Conservation (phyloP, 2,113 vertebrate genomes). For the Phocoena phocoena region DNA sequence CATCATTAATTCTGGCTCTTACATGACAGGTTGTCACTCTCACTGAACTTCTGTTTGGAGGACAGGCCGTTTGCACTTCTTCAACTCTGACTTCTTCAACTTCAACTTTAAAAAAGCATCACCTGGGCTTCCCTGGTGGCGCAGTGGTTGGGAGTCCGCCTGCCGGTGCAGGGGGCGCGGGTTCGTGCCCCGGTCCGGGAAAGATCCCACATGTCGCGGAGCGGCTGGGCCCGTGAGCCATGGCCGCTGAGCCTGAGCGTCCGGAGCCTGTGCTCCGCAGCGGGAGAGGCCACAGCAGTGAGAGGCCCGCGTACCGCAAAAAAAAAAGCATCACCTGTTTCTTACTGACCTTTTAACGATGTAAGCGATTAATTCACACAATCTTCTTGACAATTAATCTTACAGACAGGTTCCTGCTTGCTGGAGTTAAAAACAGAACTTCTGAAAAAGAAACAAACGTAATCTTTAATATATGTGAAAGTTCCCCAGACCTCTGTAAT, state of each 20-base stretch:
- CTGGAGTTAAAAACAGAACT: background rate
- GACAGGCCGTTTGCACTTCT: fast-evolving
- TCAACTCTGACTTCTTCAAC: background rate
- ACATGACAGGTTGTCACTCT: fast-evolving
- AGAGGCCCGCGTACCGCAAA: too few species aligned
- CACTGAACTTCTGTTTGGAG: fast-evolving
- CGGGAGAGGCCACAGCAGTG: too few species aligned
- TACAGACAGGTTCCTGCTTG: background rate
- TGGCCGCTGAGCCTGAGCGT: too few species aligned
- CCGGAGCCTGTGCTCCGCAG: too few species aligned
- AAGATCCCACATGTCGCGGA: too few species aligned
- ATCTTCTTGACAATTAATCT: background rate
- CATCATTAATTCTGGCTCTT: fast-evolving
- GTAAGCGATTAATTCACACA: background rate
- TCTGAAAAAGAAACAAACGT: background rate
- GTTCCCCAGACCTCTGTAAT: background rate
- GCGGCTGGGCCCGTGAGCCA: too few species aligned
- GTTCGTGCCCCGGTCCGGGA: too few species aligned
- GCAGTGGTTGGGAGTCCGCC: too few species aligned
- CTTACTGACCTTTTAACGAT: background rate
- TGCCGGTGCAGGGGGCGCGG: fast-evolving
- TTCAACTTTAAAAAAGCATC: background rate
- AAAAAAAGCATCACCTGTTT: background rate
- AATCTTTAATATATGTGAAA: background rate
- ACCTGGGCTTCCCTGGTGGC: background rate